These are phyloP conservation scores for Coptodon bakossiorum DNA, from an alignment of 2,113 vertebrate genomes.

Conservation along the genomic window DNA sequence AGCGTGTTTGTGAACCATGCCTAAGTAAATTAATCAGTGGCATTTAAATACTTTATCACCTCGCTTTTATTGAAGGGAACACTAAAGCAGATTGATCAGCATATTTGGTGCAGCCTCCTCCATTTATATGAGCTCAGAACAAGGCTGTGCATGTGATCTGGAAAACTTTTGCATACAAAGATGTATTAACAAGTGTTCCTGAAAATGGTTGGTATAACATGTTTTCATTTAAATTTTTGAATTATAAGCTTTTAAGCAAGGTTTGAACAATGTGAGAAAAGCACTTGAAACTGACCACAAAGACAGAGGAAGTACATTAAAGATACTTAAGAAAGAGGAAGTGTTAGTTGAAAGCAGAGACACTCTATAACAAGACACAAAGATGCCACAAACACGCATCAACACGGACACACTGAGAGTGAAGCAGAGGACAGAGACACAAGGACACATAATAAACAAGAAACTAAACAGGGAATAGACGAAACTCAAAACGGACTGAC, in stretches of 20 bases:
- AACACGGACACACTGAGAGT: neutral
- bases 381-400: neutral
- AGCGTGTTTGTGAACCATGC: neutral
- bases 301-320: neutral
- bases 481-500: neutral
- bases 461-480: neutral
- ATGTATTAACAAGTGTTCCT: neutral
- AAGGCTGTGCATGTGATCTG: neutral
- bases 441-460: rapidly evolving
- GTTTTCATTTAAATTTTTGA: neutral
- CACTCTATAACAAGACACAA: neutral
- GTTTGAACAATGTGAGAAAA: neutral
- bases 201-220: neutral
- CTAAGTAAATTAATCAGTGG: neutral
- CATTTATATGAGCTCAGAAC: neutral
- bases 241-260: neutral
- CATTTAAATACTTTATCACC: neutral
- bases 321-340: neutral
- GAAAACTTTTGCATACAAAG: neutral
- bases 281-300: neutral
- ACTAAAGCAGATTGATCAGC: neutral
- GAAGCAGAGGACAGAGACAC: neutral
- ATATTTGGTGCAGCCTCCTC: neutral
- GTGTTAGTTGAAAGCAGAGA: neutral
- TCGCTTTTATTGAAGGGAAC: neutral